Evolutionary conservation across 2,888 invertebrate species (phyloP), one percentile per base, ranked within the genome.

Genomic region (Hirudinaria manillensis): DNA sequence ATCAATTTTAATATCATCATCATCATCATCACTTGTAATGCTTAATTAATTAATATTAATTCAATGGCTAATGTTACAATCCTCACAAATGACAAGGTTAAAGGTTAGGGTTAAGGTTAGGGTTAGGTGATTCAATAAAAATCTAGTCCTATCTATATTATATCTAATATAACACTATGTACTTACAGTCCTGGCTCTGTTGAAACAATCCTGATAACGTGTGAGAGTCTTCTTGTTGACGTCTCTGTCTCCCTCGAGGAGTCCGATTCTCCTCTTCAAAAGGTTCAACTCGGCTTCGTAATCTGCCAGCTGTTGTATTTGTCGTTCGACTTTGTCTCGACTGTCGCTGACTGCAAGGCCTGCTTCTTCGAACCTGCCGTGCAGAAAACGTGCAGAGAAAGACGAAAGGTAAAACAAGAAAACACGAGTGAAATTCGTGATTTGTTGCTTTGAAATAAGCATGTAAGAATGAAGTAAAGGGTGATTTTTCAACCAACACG

Each of bases 281-380:
- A 87, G 82, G 78, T 82, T 83, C 79, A 87, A 83, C 80, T 87
- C 87, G 56, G 85, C 84, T 79, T 87, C 87, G 74, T 83, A 80
- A 75, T 86, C 86, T 74, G 86, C 83, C 24, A 87, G 79, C 77
- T 85, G 85, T 72, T 84, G 82, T 79, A 87, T 84, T 77, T 86
- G 83, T 75, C 84, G 84, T 79, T 86, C 86, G 78, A 87, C 84
- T 74, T 81, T 82, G 45, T 86, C 86, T 65, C 81, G 78, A 79
- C 84, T 83, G 27, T 78, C 80, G 16, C 78, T 79, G 36, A 84
- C 80, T 24, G 78, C 80, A 24, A 79, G 77, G 53, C 82, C 79
- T 10, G 82, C 82, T 55, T 84, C 83, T 55, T 85, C 83, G 56
- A 81, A 79, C 75, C 84, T 85, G 77, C 10, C 29, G 32, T 13